phyloP scores from a whole-genome alignment of 2,797 vertebrate species.

The Lagocephalus sceleratus region DNA sequence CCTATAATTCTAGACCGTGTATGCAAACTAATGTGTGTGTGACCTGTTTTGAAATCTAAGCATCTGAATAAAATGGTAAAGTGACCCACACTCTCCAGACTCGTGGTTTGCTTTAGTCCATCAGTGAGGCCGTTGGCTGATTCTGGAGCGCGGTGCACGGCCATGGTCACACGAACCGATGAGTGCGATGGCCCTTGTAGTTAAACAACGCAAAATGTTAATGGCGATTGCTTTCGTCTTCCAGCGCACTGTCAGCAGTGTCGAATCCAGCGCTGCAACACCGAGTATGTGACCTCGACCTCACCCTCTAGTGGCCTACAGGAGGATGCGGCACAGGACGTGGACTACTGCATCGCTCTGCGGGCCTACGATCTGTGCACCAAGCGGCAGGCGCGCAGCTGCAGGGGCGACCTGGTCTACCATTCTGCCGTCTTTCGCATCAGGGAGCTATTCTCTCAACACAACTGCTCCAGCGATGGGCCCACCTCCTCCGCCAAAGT shows the following conservation, averaged over 20 bases:
- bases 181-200: conserved; percentile 59
- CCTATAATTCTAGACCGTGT: too few species aligned
- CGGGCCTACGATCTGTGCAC: conserved; percentile 80
- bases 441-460: conserved; percentile 81
- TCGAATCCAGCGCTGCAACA: conserved; percentile 81
- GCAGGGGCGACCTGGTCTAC: conserved; percentile 81
- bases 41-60: too few species aligned
- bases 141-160: conserved; percentile 49
- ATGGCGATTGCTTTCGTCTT: conserved; percentile 17
- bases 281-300: conserved; percentile 79
- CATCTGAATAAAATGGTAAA: too few species aligned
- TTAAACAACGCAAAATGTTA: conserved; percentile 20
- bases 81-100: too few species aligned
- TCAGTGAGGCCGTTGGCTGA: conserved; percentile 43
- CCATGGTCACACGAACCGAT: conserved; percentile 37
- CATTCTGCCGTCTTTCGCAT: conserved; percentile 81
- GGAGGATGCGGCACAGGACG: conserved; percentile 69
- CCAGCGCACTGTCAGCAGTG: conserved; percentile 81
- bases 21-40: too few species aligned
- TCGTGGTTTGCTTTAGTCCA: too few species aligned
- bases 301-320: conserved; percentile 75
- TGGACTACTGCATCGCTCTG: conserved; percentile 81
- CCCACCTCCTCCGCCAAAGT: conserved; percentile 76
- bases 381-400: conserved; percentile 75
- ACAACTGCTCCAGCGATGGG: conserved; percentile 83